phyloP scores from a whole-genome alignment of 2,888 invertebrate genomes.

The Campoplex nolae region DNA sequence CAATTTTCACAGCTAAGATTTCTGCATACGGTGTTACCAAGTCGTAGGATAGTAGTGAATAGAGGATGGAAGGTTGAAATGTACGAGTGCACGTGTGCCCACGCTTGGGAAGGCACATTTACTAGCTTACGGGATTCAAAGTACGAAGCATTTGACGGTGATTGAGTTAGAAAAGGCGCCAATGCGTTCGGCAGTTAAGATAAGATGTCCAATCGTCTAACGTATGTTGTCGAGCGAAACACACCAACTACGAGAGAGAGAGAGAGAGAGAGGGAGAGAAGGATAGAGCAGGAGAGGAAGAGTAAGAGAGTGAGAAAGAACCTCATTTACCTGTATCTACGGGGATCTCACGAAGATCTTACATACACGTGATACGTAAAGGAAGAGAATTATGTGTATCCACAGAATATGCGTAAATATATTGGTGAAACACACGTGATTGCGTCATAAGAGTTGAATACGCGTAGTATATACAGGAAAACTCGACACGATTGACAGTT shows the following conservation, averaged over 20 bases:
- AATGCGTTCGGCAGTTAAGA: conserved; percentile 69
- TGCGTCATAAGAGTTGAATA: conserved; percentile 12
- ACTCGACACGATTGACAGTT: conserved; percentile 57
- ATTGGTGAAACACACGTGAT: conserved; percentile 36
- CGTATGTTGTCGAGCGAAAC: conserved; percentile 17
- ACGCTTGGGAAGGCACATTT: conserved; percentile 21
- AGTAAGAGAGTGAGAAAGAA: conserved; percentile 21
- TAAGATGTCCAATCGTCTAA: conserved; percentile 59
- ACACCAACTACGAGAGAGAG: neutral
- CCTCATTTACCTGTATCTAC: conserved; percentile 45
- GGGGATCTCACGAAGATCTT: conserved; percentile 43
- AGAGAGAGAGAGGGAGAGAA: neutral
- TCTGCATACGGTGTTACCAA: neutral
- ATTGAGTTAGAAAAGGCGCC: conserved; percentile 74
- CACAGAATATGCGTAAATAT: conserved; percentile 22
- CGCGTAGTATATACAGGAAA: neutral
- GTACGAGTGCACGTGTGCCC: neutral
- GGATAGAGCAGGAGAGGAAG: neutral
- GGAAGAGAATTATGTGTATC: conserved; percentile 10
- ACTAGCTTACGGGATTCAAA: conserved; percentile 66
- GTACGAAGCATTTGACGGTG: conserved; percentile 73
- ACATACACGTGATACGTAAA: conserved; percentile 18
- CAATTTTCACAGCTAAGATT: conserved; percentile 17
- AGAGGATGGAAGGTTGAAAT: neutral
- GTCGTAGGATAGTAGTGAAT: neutral